Conservation (phyloP, 2,113 vertebrate genomes). For the Halcyon malimbica region DNA sequence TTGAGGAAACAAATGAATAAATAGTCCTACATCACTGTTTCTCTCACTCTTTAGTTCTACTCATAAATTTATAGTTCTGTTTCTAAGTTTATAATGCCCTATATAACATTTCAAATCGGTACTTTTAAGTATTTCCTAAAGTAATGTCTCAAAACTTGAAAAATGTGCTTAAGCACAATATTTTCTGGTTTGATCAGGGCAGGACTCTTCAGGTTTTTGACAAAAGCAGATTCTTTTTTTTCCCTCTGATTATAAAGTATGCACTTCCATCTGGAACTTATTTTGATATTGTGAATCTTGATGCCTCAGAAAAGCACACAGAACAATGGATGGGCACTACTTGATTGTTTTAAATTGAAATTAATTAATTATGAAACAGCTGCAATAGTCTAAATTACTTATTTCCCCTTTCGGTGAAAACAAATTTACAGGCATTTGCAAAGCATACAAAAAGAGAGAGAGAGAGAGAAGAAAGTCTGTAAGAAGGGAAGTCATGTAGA, state of each 20-base stretch:
- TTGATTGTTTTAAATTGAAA: slow-evolving; percentile 57
- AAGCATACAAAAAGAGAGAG: slow-evolving; percentile 36
- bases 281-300: slow-evolving; percentile 43
- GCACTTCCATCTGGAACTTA: slow-evolving; percentile 39
- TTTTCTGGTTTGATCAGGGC: not conserved
- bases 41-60: not conserved
- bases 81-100: not conserved
- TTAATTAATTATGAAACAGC: slow-evolving; percentile 65
- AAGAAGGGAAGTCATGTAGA: slow-evolving; percentile 45
- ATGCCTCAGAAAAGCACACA: slow-evolving; percentile 15
- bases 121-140: not conserved
- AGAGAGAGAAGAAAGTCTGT: slow-evolving; percentile 36
- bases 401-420: slow-evolving; percentile 39
- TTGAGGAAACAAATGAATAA: slow-evolving; percentile 11
- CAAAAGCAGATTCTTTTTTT: not conserved
- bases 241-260: not conserved
- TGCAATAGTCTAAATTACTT: slow-evolving; percentile 49
- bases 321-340: slow-evolving; percentile 30
- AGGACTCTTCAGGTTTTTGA: not conserved
- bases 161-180: not conserved
- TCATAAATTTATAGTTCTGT: not conserved
- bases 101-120: not conserved
- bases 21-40: not conserved
- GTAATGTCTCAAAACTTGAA: not conserved
- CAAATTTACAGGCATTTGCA: slow-evolving; percentile 46